These are phyloP conservation scores for Caenorhabditis tropicalis DNA, from an alignment of 1,140 invertebrate genomes.

Conservation along the genomic window DNA sequence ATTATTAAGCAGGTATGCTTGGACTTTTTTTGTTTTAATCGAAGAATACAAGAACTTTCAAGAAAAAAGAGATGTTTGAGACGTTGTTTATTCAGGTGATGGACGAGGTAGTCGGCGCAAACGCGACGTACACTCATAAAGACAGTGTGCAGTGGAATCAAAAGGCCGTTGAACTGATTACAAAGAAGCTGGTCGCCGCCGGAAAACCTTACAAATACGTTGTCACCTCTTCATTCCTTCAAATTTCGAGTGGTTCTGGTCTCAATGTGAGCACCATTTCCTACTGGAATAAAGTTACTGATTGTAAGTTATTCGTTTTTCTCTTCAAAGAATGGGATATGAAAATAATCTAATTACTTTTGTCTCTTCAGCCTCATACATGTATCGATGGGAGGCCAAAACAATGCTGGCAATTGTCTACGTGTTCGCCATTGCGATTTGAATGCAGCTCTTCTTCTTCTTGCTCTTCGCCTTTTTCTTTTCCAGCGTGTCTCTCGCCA, in stretches of 20 bases:
- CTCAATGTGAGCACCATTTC: slow-evolving; percentile 53
- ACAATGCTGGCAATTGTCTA: slow-evolving; percentile 52
- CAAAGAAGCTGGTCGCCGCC: slow-evolving; percentile 42
- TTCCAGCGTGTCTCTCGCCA: neutral
- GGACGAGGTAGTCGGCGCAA: slow-evolving; percentile 43
- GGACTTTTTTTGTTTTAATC: no score
- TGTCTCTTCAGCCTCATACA: slow-evolving; percentile 48
- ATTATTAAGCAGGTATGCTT: slow-evolving; percentile 48
- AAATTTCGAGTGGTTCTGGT: slow-evolving; percentile 50
- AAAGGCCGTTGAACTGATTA: slow-evolving; percentile 51
- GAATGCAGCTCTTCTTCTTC: neutral
- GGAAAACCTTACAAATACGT: slow-evolving; percentile 54
- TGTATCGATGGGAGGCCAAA: slow-evolving; percentile 52
- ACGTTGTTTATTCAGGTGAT: no score
- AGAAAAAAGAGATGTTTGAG: no score
- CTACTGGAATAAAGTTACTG: slow-evolving; percentile 54
- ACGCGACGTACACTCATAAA: slow-evolving; percentile 21
- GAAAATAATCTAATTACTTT: neutral
- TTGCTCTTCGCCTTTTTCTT: neutral
- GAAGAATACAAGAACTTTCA: neutral
- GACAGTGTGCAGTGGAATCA: slow-evolving; percentile 49
- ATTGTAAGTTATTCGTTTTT: slow-evolving; percentile 45
- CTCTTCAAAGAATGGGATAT: no score
- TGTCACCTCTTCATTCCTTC: slow-evolving; percentile 51
- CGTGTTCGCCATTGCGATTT: slow-evolving; percentile 52